phyloP scores from a whole-genome alignment of 2,888 invertebrate species.

The Idaea aversata region DNA sequence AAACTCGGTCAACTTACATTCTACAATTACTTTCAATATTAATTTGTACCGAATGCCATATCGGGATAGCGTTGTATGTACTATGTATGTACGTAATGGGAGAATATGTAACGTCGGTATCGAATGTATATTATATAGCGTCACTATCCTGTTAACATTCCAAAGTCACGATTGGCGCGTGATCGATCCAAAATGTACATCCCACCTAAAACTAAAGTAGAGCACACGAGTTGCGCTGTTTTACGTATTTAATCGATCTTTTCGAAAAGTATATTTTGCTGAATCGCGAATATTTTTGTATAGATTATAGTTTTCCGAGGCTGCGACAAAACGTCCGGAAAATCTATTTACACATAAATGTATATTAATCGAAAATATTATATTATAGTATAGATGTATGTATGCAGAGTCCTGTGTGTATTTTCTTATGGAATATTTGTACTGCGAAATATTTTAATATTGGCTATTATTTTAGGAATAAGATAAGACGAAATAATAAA shows the following conservation, averaged over 20 bases:
- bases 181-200: slow-evolving; percentile 65
- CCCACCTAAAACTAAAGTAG: slow-evolving; percentile 63
- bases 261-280: slow-evolving; percentile 54
- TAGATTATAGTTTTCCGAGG: slow-evolving; percentile 58
- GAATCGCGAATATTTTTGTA: slow-evolving; percentile 69
- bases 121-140: slow-evolving; percentile 45
- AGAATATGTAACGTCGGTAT: slow-evolving; percentile 19
- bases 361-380: slow-evolving; percentile 70
- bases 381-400: slow-evolving; percentile 75
- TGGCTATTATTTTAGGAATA: slow-evolving; percentile 76
- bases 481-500: slow-evolving; percentile 64
- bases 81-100: too few relatives aligned
- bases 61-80: too few relatives aligned
- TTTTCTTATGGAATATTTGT: slow-evolving; percentile 77
- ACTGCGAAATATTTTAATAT: slow-evolving; percentile 74
- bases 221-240: slow-evolving; percentile 46
- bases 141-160: slow-evolving; percentile 61
- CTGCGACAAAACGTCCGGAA: slow-evolving; percentile 42
- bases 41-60: slow-evolving; percentile 9
- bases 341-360: slow-evolving; percentile 74
- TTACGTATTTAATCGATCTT: slow-evolving; percentile 49
- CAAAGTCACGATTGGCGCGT: slow-evolving; percentile 65
- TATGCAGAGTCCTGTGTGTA: slow-evolving; percentile 75
- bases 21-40: slow-evolving; percentile 19
- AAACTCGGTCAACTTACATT: slow-evolving; percentile 35